Evolutionary conservation across 2,113 vertebrate genomes (phyloP).

Genomic region (Paramisgurnus dabryanus): DNA sequence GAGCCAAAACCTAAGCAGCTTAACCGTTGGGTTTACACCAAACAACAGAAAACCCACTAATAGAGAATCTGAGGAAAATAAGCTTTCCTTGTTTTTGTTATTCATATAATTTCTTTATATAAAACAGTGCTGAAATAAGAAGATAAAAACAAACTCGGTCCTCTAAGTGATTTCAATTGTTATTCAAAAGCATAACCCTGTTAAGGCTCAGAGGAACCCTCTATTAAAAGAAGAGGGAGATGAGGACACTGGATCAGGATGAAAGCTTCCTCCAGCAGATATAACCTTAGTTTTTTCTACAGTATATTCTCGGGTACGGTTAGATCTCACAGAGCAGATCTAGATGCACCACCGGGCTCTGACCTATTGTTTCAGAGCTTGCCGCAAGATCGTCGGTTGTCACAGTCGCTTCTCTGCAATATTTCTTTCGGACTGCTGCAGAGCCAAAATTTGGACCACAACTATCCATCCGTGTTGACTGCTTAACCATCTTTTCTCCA

Average conservation of each 20-base stretch:
- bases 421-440: constrained; percentile 20
- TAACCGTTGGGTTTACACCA: not conserved
- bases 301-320: not conserved
- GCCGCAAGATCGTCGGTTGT: not conserved
- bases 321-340: not conserved
- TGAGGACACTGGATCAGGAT: constrained; percentile 32
- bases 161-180: constrained; percentile 17
- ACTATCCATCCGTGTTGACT: not conserved
- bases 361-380: not conserved
- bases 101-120: not conserved
- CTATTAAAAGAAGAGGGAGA: constrained; percentile 31
- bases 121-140: constrained; percentile 16
- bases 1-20: too few relatives aligned
- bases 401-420: not conserved
- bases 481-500: constrained; percentile 25
- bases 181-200: constrained; percentile 2
- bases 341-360: not conserved
- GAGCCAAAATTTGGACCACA: constrained; percentile 16
- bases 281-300: not conserved
- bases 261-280: constrained; percentile 33
- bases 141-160: constrained; percentile 14
- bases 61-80: not conserved
- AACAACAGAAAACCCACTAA: not conserved
- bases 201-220: constrained; percentile 11
- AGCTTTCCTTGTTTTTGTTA: not conserved